Base-by-base conservation (phyloP, 2,113 vertebrate species). In the Mirounga angustirostris region DNA sequence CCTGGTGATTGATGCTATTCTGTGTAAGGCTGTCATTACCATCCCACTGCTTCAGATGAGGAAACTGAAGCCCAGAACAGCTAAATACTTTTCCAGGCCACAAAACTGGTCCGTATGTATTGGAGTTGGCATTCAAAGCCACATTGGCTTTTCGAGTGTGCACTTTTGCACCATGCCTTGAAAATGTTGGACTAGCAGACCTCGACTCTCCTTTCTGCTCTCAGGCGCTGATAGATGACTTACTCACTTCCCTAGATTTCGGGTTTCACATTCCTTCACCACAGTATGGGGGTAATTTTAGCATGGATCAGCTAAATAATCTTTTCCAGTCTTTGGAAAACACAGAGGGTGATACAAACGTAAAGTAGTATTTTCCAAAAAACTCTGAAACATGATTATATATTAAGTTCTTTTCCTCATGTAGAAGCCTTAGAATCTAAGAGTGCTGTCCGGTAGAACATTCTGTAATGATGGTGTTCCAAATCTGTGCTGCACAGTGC, bases 291-390 rank as follows among this genome's bases (percentile, higher is more conserved):
- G 1, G 59, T 50, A 43, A 26, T 80, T 96, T 95, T 71, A 69
- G 52, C 36, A 79, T 10, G 36, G 52, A 30, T 69, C 54, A 95
- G 69, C 54, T 46, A 61, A 71, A 94, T 61, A 36, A 74, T 43
- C 8, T 95, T 96, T 90, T 95, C 9, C 7, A 86, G 15, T 87
- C 46, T 79, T 58, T 81, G 65, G 80, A 82, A 94, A 79, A 30
- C 67, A 85, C 2, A 2, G 92, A 82, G 28, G 50, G 3, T 30
- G 61, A 7, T 40, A 33, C 10, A 86, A 78, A 88, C 6, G 2
- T 46, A 85, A 87, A 73, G 50, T 54, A 79, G 7, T 43, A 10
- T 78, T 97, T 79, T 76, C 40, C 14, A 87, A 40, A 86, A 30
- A 46, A 40, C 16, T 87, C 56, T 54, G 56, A 63, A 56, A 80